A percentile compares a stretch with the other conserved stretches of the same genome.
These are phyloP conservation scores for Drosophila navojoa DNA, from an alignment of 1,140 invertebrate species.

Conservation along the genomic window DNA sequence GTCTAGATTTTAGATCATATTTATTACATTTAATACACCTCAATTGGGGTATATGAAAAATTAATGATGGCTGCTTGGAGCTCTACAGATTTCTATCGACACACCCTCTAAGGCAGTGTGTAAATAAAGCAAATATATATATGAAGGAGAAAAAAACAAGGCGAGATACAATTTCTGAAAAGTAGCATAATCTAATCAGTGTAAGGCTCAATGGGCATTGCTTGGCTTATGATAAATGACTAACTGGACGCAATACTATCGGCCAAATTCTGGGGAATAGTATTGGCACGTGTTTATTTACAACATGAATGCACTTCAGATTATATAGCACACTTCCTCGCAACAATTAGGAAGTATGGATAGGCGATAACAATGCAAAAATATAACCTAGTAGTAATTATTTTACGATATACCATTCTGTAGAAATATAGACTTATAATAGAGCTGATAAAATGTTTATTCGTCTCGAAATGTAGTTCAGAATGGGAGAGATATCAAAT, in stretches of 20 bases:
- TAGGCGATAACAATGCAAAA: neutral
- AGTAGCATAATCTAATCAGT: constrained; percentile 26
- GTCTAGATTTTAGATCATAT: neutral
- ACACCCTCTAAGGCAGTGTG: neutral
- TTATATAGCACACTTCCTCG: constrained; percentile 3
- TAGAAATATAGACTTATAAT: too few relatives aligned
- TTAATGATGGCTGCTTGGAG: too few relatives aligned
- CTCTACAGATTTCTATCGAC: too few relatives aligned
- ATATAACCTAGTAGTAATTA: too few relatives aligned
- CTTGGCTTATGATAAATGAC: constrained; percentile 8
- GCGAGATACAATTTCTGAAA: constrained; percentile 5
- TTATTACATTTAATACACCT: neutral
- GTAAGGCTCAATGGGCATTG: neutral
- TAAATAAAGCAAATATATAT: neutral
- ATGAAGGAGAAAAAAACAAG: neutral
- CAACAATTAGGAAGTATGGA: neutral
- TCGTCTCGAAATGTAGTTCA: too few relatives aligned
- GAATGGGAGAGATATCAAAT: too few relatives aligned
- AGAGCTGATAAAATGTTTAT: too few relatives aligned
- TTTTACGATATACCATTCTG: too few relatives aligned
- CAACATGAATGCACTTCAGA: constrained; percentile 21
- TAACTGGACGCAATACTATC: neutral
- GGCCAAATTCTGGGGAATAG: neutral
- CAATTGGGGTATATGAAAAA: too few relatives aligned
- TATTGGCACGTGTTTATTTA: neutral